Evolutionary conservation across 2,113 vertebrate genomes (phyloP).

Genomic region (Vimba vimba): DNA sequence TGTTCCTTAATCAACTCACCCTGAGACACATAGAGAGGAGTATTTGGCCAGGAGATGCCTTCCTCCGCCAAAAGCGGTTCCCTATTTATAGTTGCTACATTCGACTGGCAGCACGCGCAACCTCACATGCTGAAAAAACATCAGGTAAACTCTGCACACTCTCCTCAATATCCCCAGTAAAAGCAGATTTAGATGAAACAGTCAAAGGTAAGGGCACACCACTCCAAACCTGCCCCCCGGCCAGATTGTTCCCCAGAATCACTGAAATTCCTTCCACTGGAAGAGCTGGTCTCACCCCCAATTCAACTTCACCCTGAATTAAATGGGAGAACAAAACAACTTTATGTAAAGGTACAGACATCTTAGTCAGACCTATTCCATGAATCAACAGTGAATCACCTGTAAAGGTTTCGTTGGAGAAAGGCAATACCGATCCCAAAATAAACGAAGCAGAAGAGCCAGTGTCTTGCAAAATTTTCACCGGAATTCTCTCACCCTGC

Average conservation of each 20-base stretch:
- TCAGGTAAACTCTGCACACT: not conserved
- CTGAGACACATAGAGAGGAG: too few relatives aligned
- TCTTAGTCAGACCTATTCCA: not conserved
- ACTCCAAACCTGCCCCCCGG: not conserved
- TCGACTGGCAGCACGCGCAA: not conserved
- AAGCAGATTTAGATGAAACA: not conserved
- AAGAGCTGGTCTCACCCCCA: not conserved
- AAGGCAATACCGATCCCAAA: too few relatives aligned
- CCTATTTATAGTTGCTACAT: too few relatives aligned
- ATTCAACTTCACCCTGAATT: not conserved
- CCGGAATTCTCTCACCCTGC: too few relatives aligned
- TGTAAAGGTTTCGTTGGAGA: too few relatives aligned
- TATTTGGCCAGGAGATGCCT: too few relatives aligned
- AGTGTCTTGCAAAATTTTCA: too few relatives aligned
- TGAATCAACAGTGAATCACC: too few relatives aligned
- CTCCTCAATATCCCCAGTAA: not conserved
- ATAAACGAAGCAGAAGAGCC: too few relatives aligned
- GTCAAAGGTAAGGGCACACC: not conserved
- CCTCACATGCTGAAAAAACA: not conserved
- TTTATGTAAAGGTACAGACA: not conserved
- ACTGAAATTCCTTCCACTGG: not conserved
- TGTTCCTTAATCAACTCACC: too few relatives aligned
- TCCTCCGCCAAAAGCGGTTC: too few relatives aligned
- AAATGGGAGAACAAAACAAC: not conserved
- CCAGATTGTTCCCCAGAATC: not conserved